These are phyloP conservation scores for Zelostemma sp. DNA, from an alignment of 1,140 invertebrate genomes.

Conservation along the genomic window DNA sequence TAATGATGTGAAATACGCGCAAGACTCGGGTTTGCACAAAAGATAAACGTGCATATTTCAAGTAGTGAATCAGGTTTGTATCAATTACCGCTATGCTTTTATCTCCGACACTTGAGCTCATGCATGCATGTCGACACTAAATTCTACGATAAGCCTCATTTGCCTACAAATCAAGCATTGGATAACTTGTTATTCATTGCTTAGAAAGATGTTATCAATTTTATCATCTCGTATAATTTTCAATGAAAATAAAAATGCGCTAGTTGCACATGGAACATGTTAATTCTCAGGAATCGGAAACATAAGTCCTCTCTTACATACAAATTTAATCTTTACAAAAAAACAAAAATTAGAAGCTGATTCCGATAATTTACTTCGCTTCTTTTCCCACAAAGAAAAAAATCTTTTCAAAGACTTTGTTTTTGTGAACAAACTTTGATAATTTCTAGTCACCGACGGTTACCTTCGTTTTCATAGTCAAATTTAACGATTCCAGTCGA, in stretches of 20 bases:
- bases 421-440: no score
- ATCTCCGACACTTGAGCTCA: background rate
- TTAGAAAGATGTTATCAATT: background rate
- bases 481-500: no score
- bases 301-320: no score
- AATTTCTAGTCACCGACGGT: no score
- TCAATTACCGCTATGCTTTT: background rate
- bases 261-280: background rate
- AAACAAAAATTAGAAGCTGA: no score
- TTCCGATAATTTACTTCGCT: no score
- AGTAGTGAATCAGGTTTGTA: background rate
- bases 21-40: background rate
- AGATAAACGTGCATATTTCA: background rate
- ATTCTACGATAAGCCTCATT: background rate
- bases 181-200: conserved; percentile 3
- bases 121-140: background rate
- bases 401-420: no score
- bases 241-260: background rate
- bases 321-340: no score
- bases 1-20: background rate
- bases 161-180: background rate
- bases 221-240: background rate
- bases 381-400: no score
- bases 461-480: no score
- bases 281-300: background rate